These are phyloP conservation scores for Lasioglossum pauxillum DNA, from an alignment of 2,888 invertebrate genomes.

Conservation along the genomic window DNA sequence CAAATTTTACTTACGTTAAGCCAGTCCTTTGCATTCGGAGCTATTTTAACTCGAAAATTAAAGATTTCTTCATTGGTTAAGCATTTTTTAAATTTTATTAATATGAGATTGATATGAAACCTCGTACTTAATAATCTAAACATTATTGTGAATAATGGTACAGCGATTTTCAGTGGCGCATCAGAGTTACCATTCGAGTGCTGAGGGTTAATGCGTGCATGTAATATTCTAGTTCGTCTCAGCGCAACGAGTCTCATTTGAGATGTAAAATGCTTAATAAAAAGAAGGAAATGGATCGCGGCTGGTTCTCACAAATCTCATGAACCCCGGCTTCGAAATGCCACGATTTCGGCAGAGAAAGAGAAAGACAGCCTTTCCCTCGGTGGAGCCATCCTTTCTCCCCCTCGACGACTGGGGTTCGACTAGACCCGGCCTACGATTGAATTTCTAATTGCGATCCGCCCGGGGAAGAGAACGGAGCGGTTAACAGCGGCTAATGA, in stretches of 20 bases:
- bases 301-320: not conserved
- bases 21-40: too few relatives aligned
- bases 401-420: not conserved
- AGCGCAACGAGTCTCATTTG: not conserved
- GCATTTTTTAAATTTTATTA: too few relatives aligned
- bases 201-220: not conserved
- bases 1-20: not conserved
- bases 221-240: not conserved
- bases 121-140: too few relatives aligned
- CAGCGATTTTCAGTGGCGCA: too few relatives aligned
- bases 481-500: slow-evolving; percentile 40
- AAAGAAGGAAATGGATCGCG: not conserved
- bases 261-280: not conserved
- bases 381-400: slow-evolving; percentile 28
- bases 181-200: too few relatives aligned
- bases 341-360: slow-evolving; percentile 5
- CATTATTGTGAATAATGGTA: too few relatives aligned
- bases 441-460: slow-evolving; percentile 53
- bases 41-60: too few relatives aligned
- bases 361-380: slow-evolving; percentile 4
- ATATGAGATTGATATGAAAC: too few relatives aligned
- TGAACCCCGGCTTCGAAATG: not conserved
- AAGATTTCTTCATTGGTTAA: too few relatives aligned
- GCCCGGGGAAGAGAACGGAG: slow-evolving; percentile 12
- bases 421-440: slow-evolving; percentile 13